These are phyloP conservation scores for Dromaius novaehollandiae DNA, from an alignment of 2,113 vertebrate species.

Conservation along the genomic window DNA sequence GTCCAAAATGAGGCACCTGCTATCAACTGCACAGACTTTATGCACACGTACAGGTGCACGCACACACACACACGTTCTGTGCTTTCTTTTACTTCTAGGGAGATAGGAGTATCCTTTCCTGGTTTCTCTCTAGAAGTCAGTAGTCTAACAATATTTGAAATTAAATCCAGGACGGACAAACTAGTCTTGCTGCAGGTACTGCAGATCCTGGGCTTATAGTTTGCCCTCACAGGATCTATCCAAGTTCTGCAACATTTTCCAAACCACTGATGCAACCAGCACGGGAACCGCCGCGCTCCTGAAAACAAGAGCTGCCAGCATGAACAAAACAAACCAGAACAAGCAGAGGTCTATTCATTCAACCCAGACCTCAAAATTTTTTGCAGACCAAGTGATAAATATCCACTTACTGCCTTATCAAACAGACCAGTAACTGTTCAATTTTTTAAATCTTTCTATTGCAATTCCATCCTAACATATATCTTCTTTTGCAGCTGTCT, in stretches of 20 bases:
- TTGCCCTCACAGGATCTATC: neutral
- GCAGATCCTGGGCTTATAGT: neutral
- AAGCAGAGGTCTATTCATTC: neutral
- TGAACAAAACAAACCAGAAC: neutral
- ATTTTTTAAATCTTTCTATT: neutral
- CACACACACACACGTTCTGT: rapidly evolving
- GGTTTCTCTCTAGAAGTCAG: neutral
- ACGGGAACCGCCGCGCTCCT: neutral
- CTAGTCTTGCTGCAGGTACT: neutral
- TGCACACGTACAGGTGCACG: neutral
- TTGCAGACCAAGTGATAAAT: neutral
- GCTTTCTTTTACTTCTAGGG: too few relatives aligned
- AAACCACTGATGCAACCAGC: neutral
- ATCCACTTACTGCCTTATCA: neutral
- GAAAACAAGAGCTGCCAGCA: neutral
- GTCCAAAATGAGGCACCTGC: rapidly evolving
- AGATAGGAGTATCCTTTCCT: rapidly evolving
- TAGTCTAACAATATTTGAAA: neutral
- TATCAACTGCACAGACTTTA: neutral
- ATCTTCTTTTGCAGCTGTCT: neutral
- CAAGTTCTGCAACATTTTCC: neutral
- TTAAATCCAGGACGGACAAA: neutral
- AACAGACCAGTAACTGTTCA: neutral
- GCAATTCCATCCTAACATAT: neutral
- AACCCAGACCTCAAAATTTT: neutral